Evolutionary conservation across 2,888 invertebrate species (phyloP).

Genomic region (Hermaeophaga mercurialis): DNA sequence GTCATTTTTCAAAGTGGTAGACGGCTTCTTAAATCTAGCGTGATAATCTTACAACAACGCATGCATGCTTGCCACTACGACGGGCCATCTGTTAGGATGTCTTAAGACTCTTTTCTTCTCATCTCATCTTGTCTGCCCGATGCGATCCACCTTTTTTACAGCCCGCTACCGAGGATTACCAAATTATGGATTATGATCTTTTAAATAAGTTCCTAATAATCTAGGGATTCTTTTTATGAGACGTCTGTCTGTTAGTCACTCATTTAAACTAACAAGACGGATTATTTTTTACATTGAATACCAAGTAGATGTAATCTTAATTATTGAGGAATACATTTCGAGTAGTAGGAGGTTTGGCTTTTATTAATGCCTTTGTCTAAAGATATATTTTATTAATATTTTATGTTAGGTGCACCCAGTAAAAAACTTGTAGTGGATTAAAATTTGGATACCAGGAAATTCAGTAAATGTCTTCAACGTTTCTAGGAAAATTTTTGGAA

Average conservation of each 20-base stretch:
- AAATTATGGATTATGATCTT: slow-evolving; percentile 28
- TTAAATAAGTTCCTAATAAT: slow-evolving; percentile 28
- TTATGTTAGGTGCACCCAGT: too few species aligned
- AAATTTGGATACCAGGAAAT: too few species aligned
- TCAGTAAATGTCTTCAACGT: too few species aligned
- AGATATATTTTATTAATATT: too few species aligned
- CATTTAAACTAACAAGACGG: slow-evolving; percentile 11
- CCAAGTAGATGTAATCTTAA: slow-evolving; percentile 19
- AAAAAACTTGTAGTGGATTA: too few species aligned
- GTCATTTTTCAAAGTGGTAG: slow-evolving; percentile 52
- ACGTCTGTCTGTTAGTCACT: slow-evolving; percentile 12
- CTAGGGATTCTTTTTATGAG: slow-evolving; percentile 13
- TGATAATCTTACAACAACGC: slow-evolving; percentile 51
- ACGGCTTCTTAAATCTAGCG: slow-evolving; percentile 53
- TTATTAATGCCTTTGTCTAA: neutral
- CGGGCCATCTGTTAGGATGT: slow-evolving; percentile 50
- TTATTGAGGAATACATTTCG: neutral
- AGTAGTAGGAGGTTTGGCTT: neutral
- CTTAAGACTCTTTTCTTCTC: slow-evolving; percentile 33
- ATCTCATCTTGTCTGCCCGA: slow-evolving; percentile 17
- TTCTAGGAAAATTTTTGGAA: too few species aligned
- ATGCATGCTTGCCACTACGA: slow-evolving; percentile 49
- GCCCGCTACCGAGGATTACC: slow-evolving; percentile 30
- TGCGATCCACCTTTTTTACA: slow-evolving; percentile 29
- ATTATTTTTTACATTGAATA: slow-evolving; percentile 20